Conservation (phyloP, 2,888 invertebrate genomes). For the Eremobia ochroleuca region DNA sequence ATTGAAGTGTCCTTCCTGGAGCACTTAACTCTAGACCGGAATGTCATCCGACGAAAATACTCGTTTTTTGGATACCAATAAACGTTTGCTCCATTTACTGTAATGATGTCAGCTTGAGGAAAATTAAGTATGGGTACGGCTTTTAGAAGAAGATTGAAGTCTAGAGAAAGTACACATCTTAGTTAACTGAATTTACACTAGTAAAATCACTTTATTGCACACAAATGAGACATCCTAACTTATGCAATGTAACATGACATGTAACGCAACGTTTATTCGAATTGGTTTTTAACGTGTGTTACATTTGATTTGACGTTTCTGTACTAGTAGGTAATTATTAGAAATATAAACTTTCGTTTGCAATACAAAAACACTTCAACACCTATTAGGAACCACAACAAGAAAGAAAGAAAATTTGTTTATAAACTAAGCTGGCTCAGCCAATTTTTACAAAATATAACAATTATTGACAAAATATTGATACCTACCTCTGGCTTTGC, state of each 20-base stretch:
- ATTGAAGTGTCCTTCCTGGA: constrained; percentile 41
- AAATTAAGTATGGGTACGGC: constrained; percentile 62
- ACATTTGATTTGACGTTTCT: neutral
- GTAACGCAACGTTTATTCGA: neutral
- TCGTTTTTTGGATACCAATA: constrained; percentile 68
- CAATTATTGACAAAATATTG: neutral
- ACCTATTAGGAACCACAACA: neutral
- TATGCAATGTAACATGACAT: neutral
- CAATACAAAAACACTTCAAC: neutral
- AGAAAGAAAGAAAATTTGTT: neutral
- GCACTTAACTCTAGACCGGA: constrained; percentile 59
- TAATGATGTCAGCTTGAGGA: constrained; percentile 64
- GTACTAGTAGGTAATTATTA: neutral
- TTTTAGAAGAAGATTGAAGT: constrained; percentile 44
- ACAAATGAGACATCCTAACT: neutral
- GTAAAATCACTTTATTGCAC: neutral
- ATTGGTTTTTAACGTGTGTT: neutral
- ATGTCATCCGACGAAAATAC: constrained; percentile 63
- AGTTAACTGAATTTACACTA: neutral
- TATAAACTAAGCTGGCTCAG: neutral
- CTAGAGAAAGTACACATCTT: neutral
- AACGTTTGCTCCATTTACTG: constrained; percentile 65
- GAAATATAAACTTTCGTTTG: neutral
- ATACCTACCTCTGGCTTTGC: neutral
- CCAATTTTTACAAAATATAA: neutral